These are phyloP conservation scores for Drosophila ohnishii DNA, from an alignment of 1,140 invertebrate genomes.

Conservation along the genomic window DNA sequence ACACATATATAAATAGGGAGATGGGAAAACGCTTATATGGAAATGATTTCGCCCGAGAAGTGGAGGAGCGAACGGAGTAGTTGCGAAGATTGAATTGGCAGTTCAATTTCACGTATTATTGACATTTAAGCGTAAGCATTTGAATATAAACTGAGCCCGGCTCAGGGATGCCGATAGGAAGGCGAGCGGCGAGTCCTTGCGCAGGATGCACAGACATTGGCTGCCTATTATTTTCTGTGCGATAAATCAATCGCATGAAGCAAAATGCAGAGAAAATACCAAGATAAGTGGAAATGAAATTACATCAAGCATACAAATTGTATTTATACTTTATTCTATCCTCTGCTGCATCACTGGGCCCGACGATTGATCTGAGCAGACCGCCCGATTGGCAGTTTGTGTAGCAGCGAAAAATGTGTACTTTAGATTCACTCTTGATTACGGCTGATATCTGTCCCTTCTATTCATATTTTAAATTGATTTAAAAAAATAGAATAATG, in stretches of 20 bases:
- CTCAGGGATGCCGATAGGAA: conserved; percentile 42
- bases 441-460: not conserved
- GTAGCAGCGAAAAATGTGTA: conserved; percentile 1
- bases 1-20: conserved; percentile 69
- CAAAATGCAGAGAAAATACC: conserved; percentile 55
- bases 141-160: conserved; percentile 59
- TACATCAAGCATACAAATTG: conserved; percentile 59
- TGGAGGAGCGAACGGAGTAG: conserved; percentile 42
- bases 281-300: conserved; percentile 60
- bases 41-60: conserved; percentile 60
- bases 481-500: too few relatives aligned
- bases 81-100: conserved; percentile 76
- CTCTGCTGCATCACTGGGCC: conserved; percentile 35
- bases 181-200: conserved; percentile 25
- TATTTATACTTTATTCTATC: conserved; percentile 53
- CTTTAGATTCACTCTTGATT: not conserved
- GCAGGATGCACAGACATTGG: conserved; percentile 50
- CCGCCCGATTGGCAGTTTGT: conserved; percentile 1
- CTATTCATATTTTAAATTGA: not conserved
- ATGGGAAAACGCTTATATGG: conserved; percentile 69
- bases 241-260: conserved; percentile 74
- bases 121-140: conserved; percentile 74
- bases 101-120: conserved; percentile 82
- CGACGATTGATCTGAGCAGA: conserved; percentile 31
- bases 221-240: conserved; percentile 70